Percentiles rank a stretch among this genome's conserved stretches.
phyloP scores from a whole-genome alignment of 2,113 vertebrate species.

The Leptodactylus fuscus region DNA sequence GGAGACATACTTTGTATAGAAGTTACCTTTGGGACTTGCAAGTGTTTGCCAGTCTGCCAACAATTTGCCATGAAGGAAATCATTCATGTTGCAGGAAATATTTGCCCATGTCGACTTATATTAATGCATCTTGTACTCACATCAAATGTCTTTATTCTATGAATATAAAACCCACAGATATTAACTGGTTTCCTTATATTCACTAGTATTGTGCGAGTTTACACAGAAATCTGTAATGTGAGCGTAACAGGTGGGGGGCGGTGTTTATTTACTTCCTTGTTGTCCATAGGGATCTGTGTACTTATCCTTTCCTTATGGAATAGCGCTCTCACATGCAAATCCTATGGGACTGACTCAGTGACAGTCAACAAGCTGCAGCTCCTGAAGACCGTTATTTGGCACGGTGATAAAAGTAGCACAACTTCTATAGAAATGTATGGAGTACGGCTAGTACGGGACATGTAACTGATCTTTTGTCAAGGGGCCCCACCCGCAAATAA shows the following conservation, averaged over 20 bases:
- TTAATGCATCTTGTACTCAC: neutral
- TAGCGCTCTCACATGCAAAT: neutral
- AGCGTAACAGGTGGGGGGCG: neutral
- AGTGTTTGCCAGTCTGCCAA: no score
- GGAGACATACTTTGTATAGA: no score
- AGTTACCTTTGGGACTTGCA: no score
- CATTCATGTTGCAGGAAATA: no score
- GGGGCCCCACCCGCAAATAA: no score
- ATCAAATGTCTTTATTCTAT: neutral
- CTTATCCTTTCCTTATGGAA: neutral
- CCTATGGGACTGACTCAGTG: neutral
- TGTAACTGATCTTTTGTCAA: no score
- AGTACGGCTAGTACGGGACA: no score
- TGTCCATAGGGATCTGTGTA: constrained; percentile 11
- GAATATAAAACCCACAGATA: neutral
- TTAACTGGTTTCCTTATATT: neutral
- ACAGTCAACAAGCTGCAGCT: neutral
- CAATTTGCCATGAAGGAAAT: no score
- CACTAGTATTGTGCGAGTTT: neutral
- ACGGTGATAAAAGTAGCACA: neutral
- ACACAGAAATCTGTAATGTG: neutral
- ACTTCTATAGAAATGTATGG: neutral
- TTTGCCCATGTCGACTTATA: neutral
- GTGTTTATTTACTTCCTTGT: constrained; percentile 1
- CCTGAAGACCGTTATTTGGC: neutral